Evolutionary conservation across 1,140 invertebrate species (phyloP).

Genomic region (Caerostris darwini): DNA sequence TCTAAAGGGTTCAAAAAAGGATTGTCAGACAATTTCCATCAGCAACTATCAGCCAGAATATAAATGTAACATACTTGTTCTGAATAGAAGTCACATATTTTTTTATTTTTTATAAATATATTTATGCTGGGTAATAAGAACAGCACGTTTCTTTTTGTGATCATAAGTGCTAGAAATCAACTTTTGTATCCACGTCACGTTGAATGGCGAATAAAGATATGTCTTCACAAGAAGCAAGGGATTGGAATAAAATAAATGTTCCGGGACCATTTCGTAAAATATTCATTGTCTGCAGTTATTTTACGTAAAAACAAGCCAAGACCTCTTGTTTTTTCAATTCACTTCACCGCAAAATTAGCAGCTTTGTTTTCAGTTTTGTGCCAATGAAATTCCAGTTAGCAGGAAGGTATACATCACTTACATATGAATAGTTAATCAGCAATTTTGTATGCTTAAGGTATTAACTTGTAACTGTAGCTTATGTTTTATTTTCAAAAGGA

Average conservation of each 20-base stretch:
- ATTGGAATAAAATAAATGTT: conserved; percentile 33
- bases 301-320: background rate
- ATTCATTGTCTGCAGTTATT: conserved; percentile 1
- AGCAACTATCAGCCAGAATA: conserved; percentile 36
- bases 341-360: background rate
- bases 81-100: background rate
- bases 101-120: conserved; percentile 57
- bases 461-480: no score
- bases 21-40: conserved; percentile 59
- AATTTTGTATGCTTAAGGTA: no score
- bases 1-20: conserved; percentile 6
- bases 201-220: background rate
- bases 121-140: background rate
- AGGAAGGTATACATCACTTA: background rate
- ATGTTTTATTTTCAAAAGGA: no score
- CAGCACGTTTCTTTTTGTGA: background rate
- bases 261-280: background rate
- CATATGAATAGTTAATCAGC: background rate
- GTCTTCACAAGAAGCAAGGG: background rate
- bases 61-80: conserved; percentile 49
- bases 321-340: background rate
- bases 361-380: background rate
- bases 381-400: background rate
- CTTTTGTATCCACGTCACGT: conserved; percentile 18
- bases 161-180: conserved; percentile 15